phyloP scores from a whole-genome alignment of 2,888 invertebrate species.

The Anthophora plumipes region DNA sequence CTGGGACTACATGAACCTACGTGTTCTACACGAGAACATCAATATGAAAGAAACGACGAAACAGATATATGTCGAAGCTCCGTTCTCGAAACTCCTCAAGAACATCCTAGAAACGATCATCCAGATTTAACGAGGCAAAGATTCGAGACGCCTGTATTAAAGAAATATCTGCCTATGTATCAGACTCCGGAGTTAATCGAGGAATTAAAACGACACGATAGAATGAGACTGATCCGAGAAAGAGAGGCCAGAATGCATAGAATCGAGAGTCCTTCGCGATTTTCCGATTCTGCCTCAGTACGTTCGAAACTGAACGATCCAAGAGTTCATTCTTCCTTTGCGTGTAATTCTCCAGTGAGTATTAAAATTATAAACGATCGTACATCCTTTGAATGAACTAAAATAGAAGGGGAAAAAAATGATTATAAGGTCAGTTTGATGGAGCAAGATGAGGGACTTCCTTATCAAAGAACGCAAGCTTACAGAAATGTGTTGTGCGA shows the following conservation, averaged over 20 bases:
- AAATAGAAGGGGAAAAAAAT: too few species aligned
- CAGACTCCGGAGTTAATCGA: slow-evolving; percentile 71
- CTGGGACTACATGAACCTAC: not conserved
- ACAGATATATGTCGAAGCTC: not conserved
- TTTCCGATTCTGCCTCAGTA: slow-evolving; percentile 1
- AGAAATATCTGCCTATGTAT: slow-evolving; percentile 70
- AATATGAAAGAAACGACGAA: not conserved
- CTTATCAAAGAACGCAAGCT: slow-evolving; percentile 73
- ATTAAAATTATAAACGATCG: not conserved
- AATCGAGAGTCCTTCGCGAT: not conserved
- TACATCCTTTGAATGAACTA: not conserved
- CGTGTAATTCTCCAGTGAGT: slow-evolving; percentile 14
- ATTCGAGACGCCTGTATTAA: slow-evolving; percentile 65
- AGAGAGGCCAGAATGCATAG: slow-evolving; percentile 54
- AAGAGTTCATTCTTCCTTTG: not conserved
- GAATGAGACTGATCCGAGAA: slow-evolving; percentile 68
- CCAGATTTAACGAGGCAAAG: not conserved
- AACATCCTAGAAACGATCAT: not conserved
- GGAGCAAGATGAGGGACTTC: slow-evolving; percentile 29
- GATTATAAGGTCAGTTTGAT: slow-evolving; percentile 14
- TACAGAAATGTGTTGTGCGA: slow-evolving; percentile 70
- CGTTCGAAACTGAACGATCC: not conserved
- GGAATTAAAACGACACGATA: slow-evolving; percentile 73
- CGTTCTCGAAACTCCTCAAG: not conserved
- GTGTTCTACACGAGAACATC: not conserved